Conservation (phyloP, 2,888 invertebrate species). For the Drosophila paramelanica region DNA sequence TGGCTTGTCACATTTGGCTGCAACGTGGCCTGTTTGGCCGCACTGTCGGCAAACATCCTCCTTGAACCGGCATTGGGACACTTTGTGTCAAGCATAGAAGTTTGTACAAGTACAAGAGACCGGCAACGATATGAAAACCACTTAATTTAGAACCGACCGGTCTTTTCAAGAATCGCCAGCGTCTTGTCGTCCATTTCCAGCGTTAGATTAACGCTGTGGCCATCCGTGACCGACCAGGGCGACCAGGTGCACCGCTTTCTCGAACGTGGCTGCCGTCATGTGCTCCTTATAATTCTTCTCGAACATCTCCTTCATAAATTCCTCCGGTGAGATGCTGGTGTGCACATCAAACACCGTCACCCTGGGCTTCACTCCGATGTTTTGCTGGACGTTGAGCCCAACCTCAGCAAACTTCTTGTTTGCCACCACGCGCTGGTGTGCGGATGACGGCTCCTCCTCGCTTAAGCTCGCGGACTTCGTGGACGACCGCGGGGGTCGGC, state of each 20-base stretch:
- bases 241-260: conserved; percentile 13
- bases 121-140: no score
- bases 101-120: conserved; percentile 1
- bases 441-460: conserved; percentile 38
- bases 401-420: no score
- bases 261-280: background rate
- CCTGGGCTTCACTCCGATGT: conserved; percentile 16
- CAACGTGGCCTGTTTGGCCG: background rate
- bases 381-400: no score
- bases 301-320: conserved; percentile 34
- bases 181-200: no score
- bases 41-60: conserved; percentile 14
- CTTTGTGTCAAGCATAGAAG: background rate
- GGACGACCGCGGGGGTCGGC: conserved; percentile 16
- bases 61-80: conserved; percentile 8
- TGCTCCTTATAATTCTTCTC: conserved; percentile 18
- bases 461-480: conserved; percentile 10
- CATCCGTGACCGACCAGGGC: conserved; percentile 16
- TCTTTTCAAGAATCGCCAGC: no score
- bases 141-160: no score
- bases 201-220: no score
- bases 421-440: no score
- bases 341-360: conserved; percentile 27
- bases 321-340: conserved; percentile 9
- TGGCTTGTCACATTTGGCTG: conserved; percentile 15